phyloP scores from a whole-genome alignment of 2,113 vertebrate genomes.

The Callospermophilus lateralis region DNA sequence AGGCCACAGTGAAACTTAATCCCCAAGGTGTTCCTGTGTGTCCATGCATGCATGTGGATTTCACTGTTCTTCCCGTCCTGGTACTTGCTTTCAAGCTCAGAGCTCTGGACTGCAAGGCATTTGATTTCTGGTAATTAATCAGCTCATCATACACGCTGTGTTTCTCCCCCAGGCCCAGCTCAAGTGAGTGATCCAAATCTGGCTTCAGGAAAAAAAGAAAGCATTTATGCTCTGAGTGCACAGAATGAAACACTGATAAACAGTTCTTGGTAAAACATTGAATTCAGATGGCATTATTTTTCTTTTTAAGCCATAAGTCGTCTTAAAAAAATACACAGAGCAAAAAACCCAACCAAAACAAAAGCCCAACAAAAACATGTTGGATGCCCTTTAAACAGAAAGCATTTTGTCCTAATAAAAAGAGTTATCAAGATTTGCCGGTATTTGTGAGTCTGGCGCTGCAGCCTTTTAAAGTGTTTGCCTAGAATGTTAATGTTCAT shows the following conservation, averaged over 20 bases:
- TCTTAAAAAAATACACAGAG: constrained; percentile 20
- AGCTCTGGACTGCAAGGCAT: constrained; percentile 87
- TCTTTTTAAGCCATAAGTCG: constrained; percentile 29
- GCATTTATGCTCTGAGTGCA: constrained; percentile 83
- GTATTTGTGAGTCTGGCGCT: constrained; percentile 59
- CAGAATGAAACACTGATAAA: constrained; percentile 85
- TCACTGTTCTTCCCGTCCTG: constrained; percentile 74
- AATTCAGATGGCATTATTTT: constrained; percentile 82
- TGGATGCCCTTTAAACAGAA: constrained; percentile 74
- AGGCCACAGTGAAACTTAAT: constrained; percentile 85
- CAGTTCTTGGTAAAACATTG: constrained; percentile 83
- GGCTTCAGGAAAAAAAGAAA: constrained; percentile 86
- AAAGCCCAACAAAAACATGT: constrained; percentile 61
- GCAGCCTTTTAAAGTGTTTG: constrained; percentile 52
- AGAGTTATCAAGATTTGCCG: constrained; percentile 73
- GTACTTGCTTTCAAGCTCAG: constrained; percentile 82
- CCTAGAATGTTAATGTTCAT: constrained; percentile 67
- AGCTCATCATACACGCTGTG: constrained; percentile 88
- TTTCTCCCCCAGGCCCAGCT: constrained; percentile 87
- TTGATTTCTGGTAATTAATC: constrained; percentile 91
- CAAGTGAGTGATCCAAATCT: constrained; percentile 88
- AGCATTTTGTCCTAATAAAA: constrained; percentile 72
- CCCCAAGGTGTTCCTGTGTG: constrained; percentile 80
- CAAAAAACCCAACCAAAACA: constrained; percentile 56
- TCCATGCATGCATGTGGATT: constrained; percentile 79